A percentile compares a stretch with the other conserved stretches of the same genome.
Evolutionary conservation across 2,888 invertebrate genomes (phyloP).

Genomic region (Xestoiulus laeticollis): DNA sequence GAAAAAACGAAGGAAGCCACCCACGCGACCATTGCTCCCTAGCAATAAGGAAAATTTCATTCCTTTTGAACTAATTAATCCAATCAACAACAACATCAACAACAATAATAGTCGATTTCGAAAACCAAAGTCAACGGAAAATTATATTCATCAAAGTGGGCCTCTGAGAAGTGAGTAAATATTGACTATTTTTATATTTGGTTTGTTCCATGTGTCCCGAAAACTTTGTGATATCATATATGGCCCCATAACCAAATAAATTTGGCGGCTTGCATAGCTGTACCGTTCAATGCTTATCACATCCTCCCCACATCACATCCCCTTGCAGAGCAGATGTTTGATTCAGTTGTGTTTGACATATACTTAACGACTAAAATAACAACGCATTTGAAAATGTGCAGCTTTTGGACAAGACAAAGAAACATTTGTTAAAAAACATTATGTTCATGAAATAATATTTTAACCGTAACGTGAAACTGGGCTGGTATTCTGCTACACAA

Average conservation of each 20-base stretch:
- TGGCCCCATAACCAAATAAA: background rate
- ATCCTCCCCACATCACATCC: background rate
- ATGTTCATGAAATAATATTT: no score
- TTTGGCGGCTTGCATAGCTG: background rate
- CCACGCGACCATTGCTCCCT: conserved; percentile 19
- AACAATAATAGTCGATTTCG: background rate
- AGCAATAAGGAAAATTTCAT: conserved; percentile 39
- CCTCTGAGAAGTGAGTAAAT: conserved; percentile 14
- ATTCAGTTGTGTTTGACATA: background rate
- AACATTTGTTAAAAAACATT: background rate
- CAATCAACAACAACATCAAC: background rate
- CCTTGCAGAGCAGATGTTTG: background rate
- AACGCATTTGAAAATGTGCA: background rate
- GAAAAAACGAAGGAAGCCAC: conserved; percentile 44
- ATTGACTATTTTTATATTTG: background rate
- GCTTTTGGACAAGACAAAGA: background rate
- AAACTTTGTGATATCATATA: background rate
- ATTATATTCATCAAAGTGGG: conserved; percentile 15
- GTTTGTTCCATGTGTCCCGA: background rate
- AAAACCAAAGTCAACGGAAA: background rate
- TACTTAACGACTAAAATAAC: background rate
- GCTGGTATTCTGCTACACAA: no score
- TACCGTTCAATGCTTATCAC: background rate
- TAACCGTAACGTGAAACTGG: no score
- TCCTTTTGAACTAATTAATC: background rate